Conservation (phyloP, 2,113 vertebrate species). For the Stictonetta naevosa region DNA sequence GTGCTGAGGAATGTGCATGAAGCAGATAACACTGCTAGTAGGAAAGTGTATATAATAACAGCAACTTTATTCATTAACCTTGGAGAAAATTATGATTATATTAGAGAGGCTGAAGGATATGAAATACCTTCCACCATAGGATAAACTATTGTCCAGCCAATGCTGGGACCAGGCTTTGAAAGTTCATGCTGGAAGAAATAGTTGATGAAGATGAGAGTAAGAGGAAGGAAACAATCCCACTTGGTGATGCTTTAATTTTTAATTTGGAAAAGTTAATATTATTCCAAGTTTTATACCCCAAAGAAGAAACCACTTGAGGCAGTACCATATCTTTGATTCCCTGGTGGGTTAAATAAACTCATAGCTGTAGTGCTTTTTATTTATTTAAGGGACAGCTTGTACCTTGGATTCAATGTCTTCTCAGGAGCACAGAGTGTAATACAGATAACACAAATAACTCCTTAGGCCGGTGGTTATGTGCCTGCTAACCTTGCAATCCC, state of each 20-base stretch:
- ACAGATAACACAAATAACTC: neutral
- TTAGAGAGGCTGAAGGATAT: neutral
- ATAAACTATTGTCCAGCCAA: neutral
- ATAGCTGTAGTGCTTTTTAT: neutral
- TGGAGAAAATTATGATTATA: neutral
- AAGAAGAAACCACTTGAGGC: neutral
- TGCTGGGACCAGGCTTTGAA: neutral
- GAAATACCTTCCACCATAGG: neutral
- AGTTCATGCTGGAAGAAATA: neutral
- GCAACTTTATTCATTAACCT: slow-evolving; percentile 41
- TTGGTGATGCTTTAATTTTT: neutral
- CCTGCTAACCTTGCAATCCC: neutral
- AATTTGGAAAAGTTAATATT: neutral
- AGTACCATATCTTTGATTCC: neutral
- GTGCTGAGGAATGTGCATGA: neutral
- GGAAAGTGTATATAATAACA: neutral
- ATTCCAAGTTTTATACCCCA: neutral
- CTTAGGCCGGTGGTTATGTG: neutral
- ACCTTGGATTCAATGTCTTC: neutral
- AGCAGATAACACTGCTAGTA: slow-evolving; percentile 35
- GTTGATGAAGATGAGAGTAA: neutral
- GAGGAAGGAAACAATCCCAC: neutral
- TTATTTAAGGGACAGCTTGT: neutral
- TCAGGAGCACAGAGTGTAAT: neutral
- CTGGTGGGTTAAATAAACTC: neutral